phyloP scores from a whole-genome alignment of 2,888 invertebrate species.

The Dysmachus trigonus region DNA sequence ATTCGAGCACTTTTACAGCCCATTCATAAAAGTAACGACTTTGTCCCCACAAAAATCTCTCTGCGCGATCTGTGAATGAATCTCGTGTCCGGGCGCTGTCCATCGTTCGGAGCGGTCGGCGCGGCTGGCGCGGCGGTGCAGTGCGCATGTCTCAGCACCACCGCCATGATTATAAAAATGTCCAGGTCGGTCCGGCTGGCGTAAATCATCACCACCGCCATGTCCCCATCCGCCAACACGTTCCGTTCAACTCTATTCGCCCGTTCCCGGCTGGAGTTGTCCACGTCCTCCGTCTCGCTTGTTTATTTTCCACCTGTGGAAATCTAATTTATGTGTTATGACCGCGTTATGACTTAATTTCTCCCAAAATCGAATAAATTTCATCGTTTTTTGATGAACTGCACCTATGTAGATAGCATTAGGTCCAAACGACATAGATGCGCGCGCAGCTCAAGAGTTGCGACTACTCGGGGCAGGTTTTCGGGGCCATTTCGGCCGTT shows the following conservation, averaged over 20 bases:
- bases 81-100: neutral
- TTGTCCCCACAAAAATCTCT: neutral
- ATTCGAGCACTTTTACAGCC: neutral
- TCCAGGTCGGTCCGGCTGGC: neutral
- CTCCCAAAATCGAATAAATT: neutral
- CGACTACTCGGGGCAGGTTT: neutral
- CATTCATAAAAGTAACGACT: slow-evolving; percentile 12
- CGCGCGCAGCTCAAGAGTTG: neutral
- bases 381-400: neutral
- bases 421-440: neutral
- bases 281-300: neutral
- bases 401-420: neutral
- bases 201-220: slow-evolving; percentile 17
- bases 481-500: neutral
- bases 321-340: slow-evolving; percentile 23
- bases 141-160: neutral
- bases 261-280: neutral
- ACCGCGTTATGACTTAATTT: slow-evolving; percentile 27
- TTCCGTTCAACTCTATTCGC: neutral
- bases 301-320: slow-evolving; percentile 9
- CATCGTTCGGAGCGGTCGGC: neutral
- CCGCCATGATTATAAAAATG: slow-evolving; percentile 21
- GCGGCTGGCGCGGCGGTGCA: neutral
- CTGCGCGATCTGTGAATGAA: slow-evolving; percentile 2
- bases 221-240: neutral